Base-by-base conservation (phyloP, 2,113 vertebrate genomes). In the Helogale parvula region DNA sequence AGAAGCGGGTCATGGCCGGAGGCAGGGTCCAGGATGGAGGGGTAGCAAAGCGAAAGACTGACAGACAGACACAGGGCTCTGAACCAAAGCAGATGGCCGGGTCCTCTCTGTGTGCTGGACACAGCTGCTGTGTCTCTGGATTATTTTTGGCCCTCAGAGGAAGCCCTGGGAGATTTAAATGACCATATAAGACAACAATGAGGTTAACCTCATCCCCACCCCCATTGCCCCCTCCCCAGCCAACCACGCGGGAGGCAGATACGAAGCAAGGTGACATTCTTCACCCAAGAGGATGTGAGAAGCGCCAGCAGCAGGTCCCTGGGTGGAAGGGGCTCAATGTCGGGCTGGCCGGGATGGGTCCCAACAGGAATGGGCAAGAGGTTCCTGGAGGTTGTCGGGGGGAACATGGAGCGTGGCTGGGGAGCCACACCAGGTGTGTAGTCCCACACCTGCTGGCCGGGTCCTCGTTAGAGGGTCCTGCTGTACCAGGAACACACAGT, bases 121-220 rank as follows among this genome's bases (percentile, higher is more conserved):
- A 99, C 99, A 99, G 99, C 99, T 99, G 99, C 98, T 99, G 94
- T 94, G 3, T 95, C 99, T 98, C 77, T 11, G 96, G 99, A 99
- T 99, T 99, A 99, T 99, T 99, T 99, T 99, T 99, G 99, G 99
- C 99, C 98, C 98, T 99, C 96, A 98, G 98, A 99, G 99, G 98
- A 99, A 99, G 98, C 97, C 98, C 99, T 98, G 98, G 90, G 99
- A 98, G 99, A 99, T 98, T 99, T 98, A 98, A 98, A 99, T 99
- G 99, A 99, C 99, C 99, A 99, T 99, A 99, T 99, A 99, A 99
- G 99, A 99, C 98, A 99, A 98, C 97, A 98, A 90, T 97, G 99
- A 98, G 98, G 98, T 99, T 99, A 98, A 98, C 98, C 98, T 98
- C 98, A 90, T 97, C 94, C 88, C 97, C 65, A 17, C 94, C 79